Evolutionary conservation across 2,797 vertebrate species (phyloP).

Genomic region (Sphenodon punctatus): DNA sequence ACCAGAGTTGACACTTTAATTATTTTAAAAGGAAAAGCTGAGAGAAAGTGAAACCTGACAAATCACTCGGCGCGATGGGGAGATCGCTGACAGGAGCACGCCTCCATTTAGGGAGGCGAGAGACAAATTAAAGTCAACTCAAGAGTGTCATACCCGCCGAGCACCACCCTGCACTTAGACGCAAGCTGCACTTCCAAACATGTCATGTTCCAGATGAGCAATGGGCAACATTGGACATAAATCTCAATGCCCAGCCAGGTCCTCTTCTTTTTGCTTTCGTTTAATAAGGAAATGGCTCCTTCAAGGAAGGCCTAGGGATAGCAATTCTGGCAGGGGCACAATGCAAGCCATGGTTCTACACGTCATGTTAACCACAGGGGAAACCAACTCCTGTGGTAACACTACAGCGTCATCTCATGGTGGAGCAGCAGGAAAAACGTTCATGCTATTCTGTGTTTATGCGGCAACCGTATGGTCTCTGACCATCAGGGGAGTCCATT

Average conservation of each 20-base stretch:
- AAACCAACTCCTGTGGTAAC: no score
- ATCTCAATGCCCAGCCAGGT: neutral
- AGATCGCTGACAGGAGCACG: neutral
- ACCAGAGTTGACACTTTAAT: constrained; percentile 32
- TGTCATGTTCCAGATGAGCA: no score
- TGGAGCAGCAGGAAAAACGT: no score
- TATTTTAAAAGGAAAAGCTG: constrained; percentile 44
- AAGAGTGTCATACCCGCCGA: fast-evolving
- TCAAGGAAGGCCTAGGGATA: neutral
- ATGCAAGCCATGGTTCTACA: no score
- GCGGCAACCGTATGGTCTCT: no score
- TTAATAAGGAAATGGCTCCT: neutral
- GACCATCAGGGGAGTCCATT: no score
- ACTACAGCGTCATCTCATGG: no score
- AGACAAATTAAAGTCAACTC: neutral
- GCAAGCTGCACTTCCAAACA: neutral
- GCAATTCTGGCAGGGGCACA: no score
- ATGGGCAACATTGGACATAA: neutral
- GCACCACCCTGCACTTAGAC: neutral
- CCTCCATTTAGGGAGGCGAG: neutral
- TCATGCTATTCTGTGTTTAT: no score
- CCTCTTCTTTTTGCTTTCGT: neutral
- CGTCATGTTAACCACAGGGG: no score
- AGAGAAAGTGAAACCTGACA: constrained; percentile 23
- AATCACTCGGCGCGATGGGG: fast-evolving